Evolutionary conservation across 1,140 invertebrate genomes (phyloP).

Genomic region (Ceratosolen fusciceps): DNA sequence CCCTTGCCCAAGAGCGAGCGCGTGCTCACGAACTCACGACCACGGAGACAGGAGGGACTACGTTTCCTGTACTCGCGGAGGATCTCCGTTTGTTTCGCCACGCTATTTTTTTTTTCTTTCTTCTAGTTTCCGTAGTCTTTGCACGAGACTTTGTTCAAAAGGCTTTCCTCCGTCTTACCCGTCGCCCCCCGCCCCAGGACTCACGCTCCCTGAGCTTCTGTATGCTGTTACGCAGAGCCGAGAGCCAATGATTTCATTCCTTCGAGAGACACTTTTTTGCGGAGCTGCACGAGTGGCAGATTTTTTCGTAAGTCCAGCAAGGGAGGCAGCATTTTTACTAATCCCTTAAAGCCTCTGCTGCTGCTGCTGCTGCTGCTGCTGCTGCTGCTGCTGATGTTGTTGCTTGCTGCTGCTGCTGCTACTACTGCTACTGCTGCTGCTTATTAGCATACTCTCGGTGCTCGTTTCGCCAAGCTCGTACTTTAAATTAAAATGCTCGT

Average conservation of each 20-base stretch:
- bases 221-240: background rate
- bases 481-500: too few species aligned
- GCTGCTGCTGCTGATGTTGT: too few species aligned
- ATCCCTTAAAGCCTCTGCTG: too few species aligned
- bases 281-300: background rate
- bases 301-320: background rate
- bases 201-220: background rate
- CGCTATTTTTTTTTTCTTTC: slow-evolving; percentile 30
- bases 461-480: too few species aligned
- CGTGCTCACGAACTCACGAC: slow-evolving; percentile 19
- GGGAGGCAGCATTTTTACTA: too few species aligned
- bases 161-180: too few species aligned
- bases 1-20: slow-evolving; percentile 35
- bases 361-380: too few species aligned
- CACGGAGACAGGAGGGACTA: background rate
- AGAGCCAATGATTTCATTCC: background rate
- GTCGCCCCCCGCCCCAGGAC: background rate
- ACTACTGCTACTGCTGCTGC: too few species aligned
- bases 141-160: background rate
- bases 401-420: too few species aligned
- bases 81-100: slow-evolving; percentile 26
- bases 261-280: slow-evolving; percentile 1
- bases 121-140: slow-evolving; percentile 10
- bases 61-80: slow-evolving; percentile 31
- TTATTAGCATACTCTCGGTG: too few species aligned